These are phyloP conservation scores for Cavia porcellus DNA, from an alignment of 2,113 vertebrate genomes.

Conservation along the genomic window DNA sequence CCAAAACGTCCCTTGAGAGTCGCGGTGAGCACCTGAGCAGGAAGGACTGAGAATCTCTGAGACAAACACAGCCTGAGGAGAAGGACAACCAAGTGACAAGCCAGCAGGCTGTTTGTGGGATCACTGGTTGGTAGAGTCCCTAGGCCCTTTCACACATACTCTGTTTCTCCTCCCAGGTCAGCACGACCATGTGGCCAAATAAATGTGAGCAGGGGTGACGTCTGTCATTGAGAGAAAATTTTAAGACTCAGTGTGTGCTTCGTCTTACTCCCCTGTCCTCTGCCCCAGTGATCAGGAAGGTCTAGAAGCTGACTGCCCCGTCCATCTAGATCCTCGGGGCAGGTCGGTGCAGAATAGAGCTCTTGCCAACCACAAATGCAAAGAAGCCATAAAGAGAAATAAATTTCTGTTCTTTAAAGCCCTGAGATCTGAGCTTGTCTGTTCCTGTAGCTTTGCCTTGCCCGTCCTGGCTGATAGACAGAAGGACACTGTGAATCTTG, in stretches of 20 bases:
- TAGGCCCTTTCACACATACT: neutral
- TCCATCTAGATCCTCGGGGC: neutral
- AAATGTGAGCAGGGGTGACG: neutral
- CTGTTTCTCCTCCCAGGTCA: neutral
- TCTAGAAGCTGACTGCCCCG: neutral
- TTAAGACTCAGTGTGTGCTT: neutral
- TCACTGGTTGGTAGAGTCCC: neutral
- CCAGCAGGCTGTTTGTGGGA: neutral
- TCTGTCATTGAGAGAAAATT: neutral
- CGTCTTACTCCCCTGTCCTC: neutral
- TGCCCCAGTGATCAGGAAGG: neutral
- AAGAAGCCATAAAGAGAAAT: neutral
- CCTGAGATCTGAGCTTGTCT: neutral
- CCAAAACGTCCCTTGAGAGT: neutral
- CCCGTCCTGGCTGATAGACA: neutral
- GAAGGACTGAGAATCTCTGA: neutral
- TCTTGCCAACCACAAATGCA: neutral
- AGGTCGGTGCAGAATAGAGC: neutral
- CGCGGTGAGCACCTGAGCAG: neutral
- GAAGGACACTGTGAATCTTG: neutral
- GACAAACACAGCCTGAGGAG: neutral
- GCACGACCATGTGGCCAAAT: neutral
- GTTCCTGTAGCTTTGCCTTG: neutral
- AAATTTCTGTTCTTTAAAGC: neutral
- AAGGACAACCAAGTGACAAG: neutral